Evolutionary conservation across 2,888 invertebrate genomes (phyloP).

Genomic region (Macrophya alboannulata): DNA sequence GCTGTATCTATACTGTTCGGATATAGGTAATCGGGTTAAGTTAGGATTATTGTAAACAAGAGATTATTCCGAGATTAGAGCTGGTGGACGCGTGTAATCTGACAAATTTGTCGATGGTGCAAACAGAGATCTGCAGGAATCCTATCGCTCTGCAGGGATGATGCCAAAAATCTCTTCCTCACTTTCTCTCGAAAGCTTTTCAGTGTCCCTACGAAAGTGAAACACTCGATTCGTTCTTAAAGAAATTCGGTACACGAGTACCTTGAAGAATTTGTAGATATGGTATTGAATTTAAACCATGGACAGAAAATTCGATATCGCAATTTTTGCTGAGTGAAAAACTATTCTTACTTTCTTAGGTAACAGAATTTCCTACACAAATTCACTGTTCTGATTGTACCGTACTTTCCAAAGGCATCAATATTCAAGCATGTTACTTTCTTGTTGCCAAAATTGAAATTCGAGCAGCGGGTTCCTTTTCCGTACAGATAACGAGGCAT

Average conservation of each 20-base stretch:
- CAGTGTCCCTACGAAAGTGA: neutral
- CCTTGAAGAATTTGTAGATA: no score
- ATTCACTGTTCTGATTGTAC: no score
- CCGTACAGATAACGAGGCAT: no score
- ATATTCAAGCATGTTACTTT: no score
- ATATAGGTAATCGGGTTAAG: conserved; percentile 68
- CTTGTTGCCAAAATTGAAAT: no score
- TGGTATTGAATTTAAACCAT: no score
- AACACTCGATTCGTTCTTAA: neutral
- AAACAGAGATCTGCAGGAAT: conserved; percentile 13
- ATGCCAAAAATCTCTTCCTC: neutral
- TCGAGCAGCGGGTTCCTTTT: no score
- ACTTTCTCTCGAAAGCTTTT: neutral
- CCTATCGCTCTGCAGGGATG: neutral
- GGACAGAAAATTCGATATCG: no score
- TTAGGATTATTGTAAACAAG: conserved; percentile 66
- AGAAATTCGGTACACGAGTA: neutral
- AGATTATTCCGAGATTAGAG: conserved; percentile 63
- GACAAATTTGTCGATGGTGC: conserved; percentile 12
- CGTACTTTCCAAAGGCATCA: no score
- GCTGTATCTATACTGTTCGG: conserved; percentile 38
- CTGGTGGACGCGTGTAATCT: conserved; percentile 46
- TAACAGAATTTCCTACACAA: no score
- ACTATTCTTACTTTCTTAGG: no score
- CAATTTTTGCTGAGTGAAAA: no score